Conservation (phyloP, 2,888 invertebrate genomes). For the Dascillus cervinus region DNA sequence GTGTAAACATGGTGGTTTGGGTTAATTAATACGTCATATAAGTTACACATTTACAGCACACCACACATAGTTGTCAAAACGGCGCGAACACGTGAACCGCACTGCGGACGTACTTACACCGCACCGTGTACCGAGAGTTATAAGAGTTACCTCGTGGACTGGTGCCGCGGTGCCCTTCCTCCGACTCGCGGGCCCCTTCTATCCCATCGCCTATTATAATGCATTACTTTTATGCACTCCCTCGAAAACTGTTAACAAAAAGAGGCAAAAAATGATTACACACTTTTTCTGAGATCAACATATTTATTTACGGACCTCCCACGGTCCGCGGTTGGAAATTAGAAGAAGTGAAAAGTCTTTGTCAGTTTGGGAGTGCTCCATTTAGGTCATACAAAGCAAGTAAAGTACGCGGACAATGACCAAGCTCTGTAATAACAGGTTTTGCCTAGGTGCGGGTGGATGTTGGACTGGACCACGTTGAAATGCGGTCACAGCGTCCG, state of each 20-base stretch:
- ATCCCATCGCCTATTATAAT: conserved; percentile 26
- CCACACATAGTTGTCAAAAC: conserved; percentile 20
- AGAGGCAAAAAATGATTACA: no score
- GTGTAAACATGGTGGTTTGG: conserved; percentile 36
- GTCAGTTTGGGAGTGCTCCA: conserved; percentile 36
- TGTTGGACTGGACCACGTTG: conserved; percentile 28
- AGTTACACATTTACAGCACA: conserved; percentile 28
- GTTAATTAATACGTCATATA: conserved; percentile 24
- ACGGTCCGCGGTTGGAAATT: neutral
- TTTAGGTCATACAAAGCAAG: conserved; percentile 37
- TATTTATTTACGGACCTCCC: neutral
- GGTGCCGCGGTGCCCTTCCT: conserved; percentile 31
- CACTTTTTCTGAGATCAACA: conserved; percentile 12
- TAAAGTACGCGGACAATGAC: conserved; percentile 37
- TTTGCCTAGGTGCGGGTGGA: conserved; percentile 39
- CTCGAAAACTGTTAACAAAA: no score
- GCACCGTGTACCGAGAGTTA: conserved; percentile 20
- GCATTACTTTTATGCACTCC: conserved; percentile 14
- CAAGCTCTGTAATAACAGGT: conserved; percentile 37
- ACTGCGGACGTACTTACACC: conserved; percentile 17
- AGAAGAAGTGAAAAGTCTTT: conserved; percentile 24
- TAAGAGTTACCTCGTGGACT: conserved; percentile 17
- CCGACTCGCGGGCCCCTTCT: conserved; percentile 34
- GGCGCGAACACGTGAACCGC: conserved; percentile 21
- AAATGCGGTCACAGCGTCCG: conserved; percentile 27